Percentiles rank a stretch among this genome's conserved stretches.
Evolutionary conservation across 2,113 vertebrate genomes (phyloP).

Genomic region (Halcyon senegalensis): DNA sequence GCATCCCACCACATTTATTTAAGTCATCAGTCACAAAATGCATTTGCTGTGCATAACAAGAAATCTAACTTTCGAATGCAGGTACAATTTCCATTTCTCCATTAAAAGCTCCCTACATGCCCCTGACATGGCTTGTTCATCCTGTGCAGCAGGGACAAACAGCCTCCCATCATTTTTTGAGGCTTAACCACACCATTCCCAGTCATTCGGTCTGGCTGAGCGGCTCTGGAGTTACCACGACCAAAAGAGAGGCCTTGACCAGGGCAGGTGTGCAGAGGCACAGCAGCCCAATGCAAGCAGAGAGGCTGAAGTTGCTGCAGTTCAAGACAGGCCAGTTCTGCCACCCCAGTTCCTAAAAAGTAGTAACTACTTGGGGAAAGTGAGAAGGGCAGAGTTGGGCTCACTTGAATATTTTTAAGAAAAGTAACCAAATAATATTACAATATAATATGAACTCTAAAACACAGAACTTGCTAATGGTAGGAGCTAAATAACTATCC

Average conservation of each 20-base stretch:
- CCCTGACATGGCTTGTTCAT: background rate
- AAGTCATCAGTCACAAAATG: background rate
- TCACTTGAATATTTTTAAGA: background rate
- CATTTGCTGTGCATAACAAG: background rate
- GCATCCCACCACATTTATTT: background rate
- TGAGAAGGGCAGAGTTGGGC: background rate
- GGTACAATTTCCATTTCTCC: background rate
- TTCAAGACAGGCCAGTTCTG: background rate
- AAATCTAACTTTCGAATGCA: background rate
- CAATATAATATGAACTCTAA: background rate
- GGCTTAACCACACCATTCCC: background rate
- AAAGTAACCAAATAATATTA: background rate
- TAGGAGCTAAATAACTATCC: background rate
- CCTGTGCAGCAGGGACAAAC: background rate
- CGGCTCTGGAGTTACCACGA: background rate
- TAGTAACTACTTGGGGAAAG: background rate
- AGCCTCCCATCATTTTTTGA: background rate
- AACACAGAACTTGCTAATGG: background rate
- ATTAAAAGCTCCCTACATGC: background rate
- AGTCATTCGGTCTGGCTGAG: background rate
- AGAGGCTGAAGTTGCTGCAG: background rate
- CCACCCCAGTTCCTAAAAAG: background rate
- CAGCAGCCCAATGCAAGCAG: accelerated
- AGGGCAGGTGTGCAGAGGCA: accelerated
- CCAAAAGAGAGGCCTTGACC: background rate